Evolutionary conservation across 2,888 invertebrate species (phyloP), one percentile per base, ranked within the genome.

Genomic region (Onchidella celtica): DNA sequence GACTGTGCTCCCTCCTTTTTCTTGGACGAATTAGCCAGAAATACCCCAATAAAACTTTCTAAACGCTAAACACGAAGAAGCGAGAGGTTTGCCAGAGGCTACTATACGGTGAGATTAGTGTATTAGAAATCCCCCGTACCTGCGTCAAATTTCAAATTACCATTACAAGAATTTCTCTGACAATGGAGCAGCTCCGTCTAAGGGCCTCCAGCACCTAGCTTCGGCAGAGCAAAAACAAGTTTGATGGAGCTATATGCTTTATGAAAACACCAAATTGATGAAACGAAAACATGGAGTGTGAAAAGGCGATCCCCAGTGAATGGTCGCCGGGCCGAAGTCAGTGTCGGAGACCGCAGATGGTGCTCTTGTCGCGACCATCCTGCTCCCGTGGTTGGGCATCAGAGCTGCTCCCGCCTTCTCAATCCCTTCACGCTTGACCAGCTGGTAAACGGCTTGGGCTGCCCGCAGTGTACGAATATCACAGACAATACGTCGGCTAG

Each of bases 101-200:
- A n/a, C n/a, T n/a, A n/a, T 40, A 57, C 9, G 38, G 24, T 36
- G 24, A 75, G 84, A 82, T 84, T 80, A 80, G 77, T 66, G 84
- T 59, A 82, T 79, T 80, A 80, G 63, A 79, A 72, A 63, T 47
- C 57, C 29, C 72, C 57, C 63, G 47, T 84, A 84, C 84, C 84
- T 84, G 84, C 79, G 74, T 80, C 77, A 75, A 57, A 80, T 84
- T 84, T 84, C 84, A 84, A 82, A 84, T 82, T 84, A 82, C 63
- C 84, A 79, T 80, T 66, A 84, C 68, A 82, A 82, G 76, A 79
- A 73, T 55, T 9, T 24, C 29, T 34, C 32, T 14, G 47, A 80
- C 79, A 76, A 84, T 81, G 55, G 74, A 55, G 14, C 47, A n/a
- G 24, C 17, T 21, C 57, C 3, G 32, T 9, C 38, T 66, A 69